Base-by-base conservation (phyloP, 2,797 vertebrate genomes). In the Buphagus erythrorhynchus region DNA sequence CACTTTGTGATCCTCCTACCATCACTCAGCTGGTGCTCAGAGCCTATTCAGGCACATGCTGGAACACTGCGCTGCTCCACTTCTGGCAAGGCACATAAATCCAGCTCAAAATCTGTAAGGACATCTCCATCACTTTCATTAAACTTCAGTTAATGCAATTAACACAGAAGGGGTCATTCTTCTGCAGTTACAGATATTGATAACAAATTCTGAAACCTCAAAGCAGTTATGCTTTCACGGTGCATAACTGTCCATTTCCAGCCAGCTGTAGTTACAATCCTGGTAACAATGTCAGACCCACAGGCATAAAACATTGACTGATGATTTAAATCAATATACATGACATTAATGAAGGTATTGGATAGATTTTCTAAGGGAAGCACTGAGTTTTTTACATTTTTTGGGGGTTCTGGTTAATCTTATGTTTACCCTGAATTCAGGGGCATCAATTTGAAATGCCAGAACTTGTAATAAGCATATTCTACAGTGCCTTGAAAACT, bases 251-350 rank as follows among this genome's bases (percentile, higher is more conserved):
- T 75, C 55, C 68, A 26, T 79, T 91, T 95, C 46, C 63, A 91
- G 84, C 49, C 66, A 80, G 80, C 57, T 91, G 59, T 59, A 88
- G 49, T 74, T 92, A 74, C 84, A 91, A 40, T 65, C 73, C 68
- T 7, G 38, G 88, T 91, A 93, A 90, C 87, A 86, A 68, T 90
- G 63, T 93, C 93, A 94, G 61, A 89, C 67, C 93, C 88, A 92
- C 55, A 69, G 93, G 93, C 90, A 81, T 80, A 82, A 83, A 92
- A 43, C 54, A 94, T 88, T 86, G 94, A 94, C 54, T 35, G 26
- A 65, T 82, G 65, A 94, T 77, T 88, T 43, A 84, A 92, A 65
- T 87, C 86, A 57, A 95, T 92, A 82, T 57, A 94, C 78, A 72
- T 4, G n/a, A 87, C 75, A 94, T 74, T 75, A 91, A 62, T 83